Conservation (phyloP, 37 sponge, comb jelly and placozoan species). For the Trichoplax adhaerens region DNA sequence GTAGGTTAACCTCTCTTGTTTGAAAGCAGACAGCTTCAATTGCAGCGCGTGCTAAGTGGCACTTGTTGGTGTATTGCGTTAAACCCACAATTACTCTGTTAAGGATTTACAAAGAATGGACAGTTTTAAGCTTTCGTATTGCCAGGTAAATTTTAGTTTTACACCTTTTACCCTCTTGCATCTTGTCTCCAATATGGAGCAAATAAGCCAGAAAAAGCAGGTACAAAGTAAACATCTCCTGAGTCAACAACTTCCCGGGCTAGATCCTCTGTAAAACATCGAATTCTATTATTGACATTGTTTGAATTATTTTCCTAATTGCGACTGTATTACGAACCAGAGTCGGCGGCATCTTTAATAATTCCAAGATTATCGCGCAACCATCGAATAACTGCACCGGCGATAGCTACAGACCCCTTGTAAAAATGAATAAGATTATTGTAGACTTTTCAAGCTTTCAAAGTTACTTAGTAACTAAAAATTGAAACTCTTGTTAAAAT, state of each 20-base stretch:
- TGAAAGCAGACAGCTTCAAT: slow-evolving; percentile 88
- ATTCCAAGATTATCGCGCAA: slow-evolving; percentile 61
- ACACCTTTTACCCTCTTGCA: slow-evolving; percentile 60
- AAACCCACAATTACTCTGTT: slow-evolving; percentile 69
- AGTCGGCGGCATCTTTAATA: slow-evolving; percentile 35
- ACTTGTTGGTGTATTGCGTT: slow-evolving; percentile 53
- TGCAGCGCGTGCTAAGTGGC: slow-evolving; percentile 72
- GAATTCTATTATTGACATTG: too few species aligned
- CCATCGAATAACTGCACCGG: slow-evolving; percentile 85
- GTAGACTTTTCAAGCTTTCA: neutral
- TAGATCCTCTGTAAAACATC: slow-evolving; percentile 26
- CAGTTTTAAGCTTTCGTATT: neutral
- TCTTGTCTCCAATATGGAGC: slow-evolving; percentile 95
- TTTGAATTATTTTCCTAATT: too few species aligned
- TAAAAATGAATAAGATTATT: neutral
- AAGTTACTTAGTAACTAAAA: neutral
- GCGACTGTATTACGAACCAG: slow-evolving; percentile 23
- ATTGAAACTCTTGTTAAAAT: neutral
- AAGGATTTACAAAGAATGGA: neutral
- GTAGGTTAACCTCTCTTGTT: slow-evolving; percentile 54
- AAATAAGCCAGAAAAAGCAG: slow-evolving; percentile 93
- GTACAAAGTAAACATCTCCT: slow-evolving; percentile 91
- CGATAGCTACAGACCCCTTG: slow-evolving; percentile 80
- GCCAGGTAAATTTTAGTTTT: neutral
- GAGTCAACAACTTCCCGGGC: slow-evolving; percentile 45